Base-by-base conservation (phyloP, 2,113 vertebrate genomes). In the Cettia cetti region DNA sequence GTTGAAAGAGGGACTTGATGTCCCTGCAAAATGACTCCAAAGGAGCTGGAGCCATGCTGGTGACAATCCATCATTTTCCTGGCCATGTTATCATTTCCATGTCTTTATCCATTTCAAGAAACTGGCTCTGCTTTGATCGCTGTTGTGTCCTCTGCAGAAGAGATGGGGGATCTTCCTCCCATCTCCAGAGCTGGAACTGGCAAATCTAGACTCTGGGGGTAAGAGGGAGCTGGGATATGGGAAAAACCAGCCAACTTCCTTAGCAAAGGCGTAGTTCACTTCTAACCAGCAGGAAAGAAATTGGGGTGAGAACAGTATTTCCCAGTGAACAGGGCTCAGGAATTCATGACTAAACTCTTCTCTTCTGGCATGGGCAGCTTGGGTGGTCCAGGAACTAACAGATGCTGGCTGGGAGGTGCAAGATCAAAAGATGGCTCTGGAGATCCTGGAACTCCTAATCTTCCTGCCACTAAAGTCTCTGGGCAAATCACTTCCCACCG, bases 91-190 rank as follows among this genome's bases (percentile, higher is more conserved):
- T 78, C 60, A 84, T 95, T 94, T 86, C 94, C 19, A 11, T 74
- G 87, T 96, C 95, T 94, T 68, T 90, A 94, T 95, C 70, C 94
- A 96, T 98, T 97, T 97, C 96, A 96, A 84, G 79, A 85, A 86
- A 66, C 83, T 59, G 78, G 85, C 65, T 92, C 80, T 95, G 52
- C 68, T 56, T 82, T 59, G 44, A 72, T 35, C 75, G 54, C 59
- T 40, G 13, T 80, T 66, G 44, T 63, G 60, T 60, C 40, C 44
- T 54, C 52, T 65, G 60, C 79, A 81, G 44, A 69, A 56, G 57
- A 78, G 72, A 13, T 71, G 50, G 12, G 17, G 40, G 37, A 79
- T 52, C 40, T 50, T 89, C 21, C 42, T 77, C 24, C 47, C 21
- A 10, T 60, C 49, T 83, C 52, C 40, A 49, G 80, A 60, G 76